Conservation (phyloP, 2,113 vertebrate species). For the Tragelaphus strepsiceros region DNA sequence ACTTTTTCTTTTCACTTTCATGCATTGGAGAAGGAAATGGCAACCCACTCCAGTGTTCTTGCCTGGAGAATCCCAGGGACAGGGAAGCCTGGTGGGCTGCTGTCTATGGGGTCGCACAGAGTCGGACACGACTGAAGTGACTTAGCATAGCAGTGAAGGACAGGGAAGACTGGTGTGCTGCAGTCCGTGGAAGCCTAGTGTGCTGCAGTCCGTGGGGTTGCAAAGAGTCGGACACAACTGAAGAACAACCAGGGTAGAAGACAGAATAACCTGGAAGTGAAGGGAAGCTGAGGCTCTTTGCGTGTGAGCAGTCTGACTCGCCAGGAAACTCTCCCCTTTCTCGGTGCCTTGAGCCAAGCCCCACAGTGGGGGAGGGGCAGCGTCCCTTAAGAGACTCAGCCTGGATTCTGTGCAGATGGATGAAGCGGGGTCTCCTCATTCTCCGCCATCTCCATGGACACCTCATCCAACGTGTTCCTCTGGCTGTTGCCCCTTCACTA, state of each 20-base stretch:
- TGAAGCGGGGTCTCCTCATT: fast-evolving
- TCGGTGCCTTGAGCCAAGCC: neutral
- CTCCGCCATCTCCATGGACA: neutral
- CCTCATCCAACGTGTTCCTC: neutral
- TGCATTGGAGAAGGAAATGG: no score
- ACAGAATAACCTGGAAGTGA: neutral
- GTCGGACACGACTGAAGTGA: no score
- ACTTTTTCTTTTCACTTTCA: no score
- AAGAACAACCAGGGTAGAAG: neutral
- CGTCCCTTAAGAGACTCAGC: neutral
- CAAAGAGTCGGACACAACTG: neutral
- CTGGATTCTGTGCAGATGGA: neutral
- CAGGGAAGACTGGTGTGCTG: neutral
- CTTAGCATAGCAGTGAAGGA: no score
- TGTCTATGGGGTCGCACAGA: no score
- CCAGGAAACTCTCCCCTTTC: neutral
- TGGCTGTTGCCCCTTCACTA: neutral
- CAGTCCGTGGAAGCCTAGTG: neutral
- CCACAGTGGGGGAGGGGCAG: neutral
- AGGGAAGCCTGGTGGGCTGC: no score
- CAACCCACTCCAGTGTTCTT: no score
- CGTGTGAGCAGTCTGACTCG: neutral
- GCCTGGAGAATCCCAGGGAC: no score
- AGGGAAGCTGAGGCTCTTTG: neutral
- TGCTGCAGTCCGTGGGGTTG: neutral